Evolutionary conservation across 2,113 vertebrate genomes (phyloP), one percentile per base, ranked within the genome.

Genomic region (Tragelaphus imberbis): DNA sequence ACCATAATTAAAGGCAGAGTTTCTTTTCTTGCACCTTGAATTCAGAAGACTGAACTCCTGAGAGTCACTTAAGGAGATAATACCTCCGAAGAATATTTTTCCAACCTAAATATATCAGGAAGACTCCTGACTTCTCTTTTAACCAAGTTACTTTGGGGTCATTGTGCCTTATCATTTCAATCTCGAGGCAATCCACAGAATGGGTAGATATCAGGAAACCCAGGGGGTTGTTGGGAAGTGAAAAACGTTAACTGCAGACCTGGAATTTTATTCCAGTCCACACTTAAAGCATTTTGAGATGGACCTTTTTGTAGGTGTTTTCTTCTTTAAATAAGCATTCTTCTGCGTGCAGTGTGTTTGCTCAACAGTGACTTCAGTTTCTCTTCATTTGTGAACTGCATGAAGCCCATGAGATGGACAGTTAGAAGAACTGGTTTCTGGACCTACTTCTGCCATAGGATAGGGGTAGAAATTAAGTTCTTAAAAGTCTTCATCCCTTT

Each of bases 301-400:
- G 12, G 23, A 10, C 58, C 23, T 44, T 40, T 23, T 25, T 33
- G 27, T 3, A 30, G 10, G 3, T 28, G 12, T 30, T 23, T 36
- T 55, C 47, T 47, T 25, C 58, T 63, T 55, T 36, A 23, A 6
- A 5, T 33, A 47, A 27, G 17, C 14, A 6, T 65, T 63, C 68
- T 77, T 63, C 58, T 19, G 1, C 1, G 0, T 14, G 81, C 14
- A 7, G 33, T 13, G 4, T 4, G 44, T 15, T 49, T 12, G 27
- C 40, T 53, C 17, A 11, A 2, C 33, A 30, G 23, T 3, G 5
- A 16, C 55, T 61, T 58, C 16, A 40, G 30, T 27, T 16, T 13
- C 30, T 36, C 27, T 65, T 51, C 23, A 40, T 33, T 5, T 55
- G 53, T 55, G n/a, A 33, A 36, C 33, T 16, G 47, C 44, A 65